A percentile compares a stretch with the other conserved stretches of the same genome.
phyloP scores from a whole-genome alignment of 2,797 vertebrate species.

The Podargus strigoides region DNA sequence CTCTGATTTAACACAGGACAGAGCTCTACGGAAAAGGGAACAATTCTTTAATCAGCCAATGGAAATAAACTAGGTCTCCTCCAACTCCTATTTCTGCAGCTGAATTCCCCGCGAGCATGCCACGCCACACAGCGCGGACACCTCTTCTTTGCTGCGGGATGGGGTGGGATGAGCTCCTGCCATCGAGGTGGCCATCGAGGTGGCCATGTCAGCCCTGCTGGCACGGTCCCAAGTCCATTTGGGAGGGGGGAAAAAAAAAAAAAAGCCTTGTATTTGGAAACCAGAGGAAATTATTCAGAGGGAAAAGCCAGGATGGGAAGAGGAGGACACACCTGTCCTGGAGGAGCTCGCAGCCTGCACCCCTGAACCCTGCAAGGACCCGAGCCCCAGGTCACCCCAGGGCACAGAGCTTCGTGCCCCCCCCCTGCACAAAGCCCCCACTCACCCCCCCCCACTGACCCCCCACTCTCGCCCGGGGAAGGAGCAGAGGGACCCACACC shows the following conservation, averaged over 20 bases:
- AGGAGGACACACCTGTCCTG: background rate
- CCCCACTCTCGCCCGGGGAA: too few relatives aligned
- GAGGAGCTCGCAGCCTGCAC: too few relatives aligned
- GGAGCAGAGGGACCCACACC: too few relatives aligned
- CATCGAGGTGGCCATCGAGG: background rate
- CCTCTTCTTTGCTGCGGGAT: background rate
- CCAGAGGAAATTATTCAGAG: background rate
- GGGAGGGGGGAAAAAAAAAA: background rate
- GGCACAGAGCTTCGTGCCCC: too few relatives aligned
- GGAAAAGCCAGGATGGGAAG: background rate
- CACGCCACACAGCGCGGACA: background rate
- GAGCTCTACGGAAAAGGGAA: slow-evolving; percentile 37
- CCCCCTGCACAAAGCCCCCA: too few relatives aligned
- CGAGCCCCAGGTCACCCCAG: background rate
- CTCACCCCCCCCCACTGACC: too few relatives aligned
- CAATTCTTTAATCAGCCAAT: slow-evolving; percentile 37
- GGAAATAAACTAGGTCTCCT: slow-evolving; percentile 50
- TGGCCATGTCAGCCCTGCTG: background rate
- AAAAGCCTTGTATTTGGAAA: background rate
- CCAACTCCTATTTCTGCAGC: slow-evolving; percentile 14
- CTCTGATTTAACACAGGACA: slow-evolving; percentile 28
- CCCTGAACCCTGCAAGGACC: too few relatives aligned
- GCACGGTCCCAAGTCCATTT: background rate
- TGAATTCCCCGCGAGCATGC: background rate
- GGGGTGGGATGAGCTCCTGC: background rate